Conservation (phyloP, 2,888 invertebrate species). For the Mechanitis messenoides region DNA sequence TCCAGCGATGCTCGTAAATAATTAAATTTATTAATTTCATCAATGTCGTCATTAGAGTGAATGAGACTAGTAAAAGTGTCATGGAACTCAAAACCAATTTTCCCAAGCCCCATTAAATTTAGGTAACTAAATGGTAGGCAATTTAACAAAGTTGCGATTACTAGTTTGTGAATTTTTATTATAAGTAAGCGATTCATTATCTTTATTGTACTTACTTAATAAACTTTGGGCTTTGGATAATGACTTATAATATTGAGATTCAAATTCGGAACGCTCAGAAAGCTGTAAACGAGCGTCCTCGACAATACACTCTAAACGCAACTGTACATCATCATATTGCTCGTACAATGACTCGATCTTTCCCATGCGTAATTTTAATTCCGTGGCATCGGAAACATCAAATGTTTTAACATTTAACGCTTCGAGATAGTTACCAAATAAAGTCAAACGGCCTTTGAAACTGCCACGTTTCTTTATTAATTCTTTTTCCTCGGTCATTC, state of each 20-base stretch:
- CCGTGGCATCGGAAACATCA: conserved; percentile 7
- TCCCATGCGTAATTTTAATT: conserved; percentile 27
- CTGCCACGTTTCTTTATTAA: too few species aligned
- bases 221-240: too few species aligned
- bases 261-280: too few species aligned
- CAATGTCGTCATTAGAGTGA: conserved; percentile 1
- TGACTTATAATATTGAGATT: too few species aligned
- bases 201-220: too few species aligned
- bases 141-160: conserved; percentile 10
- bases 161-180: not conserved
- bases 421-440: conserved; percentile 14
- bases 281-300: conserved; percentile 11
- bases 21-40: conserved; percentile 2
- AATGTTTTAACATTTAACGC: conserved; percentile 8
- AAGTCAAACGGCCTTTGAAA: conserved; percentile 20
- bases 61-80: conserved; percentile 20
- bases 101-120: conserved; percentile 26
- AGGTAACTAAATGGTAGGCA: conserved; percentile 2
- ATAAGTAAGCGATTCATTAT: not conserved
- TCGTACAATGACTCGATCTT: conserved; percentile 26
- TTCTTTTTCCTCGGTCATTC: too few species aligned
- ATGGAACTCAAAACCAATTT: conserved; percentile 26
- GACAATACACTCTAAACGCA: conserved; percentile 23
- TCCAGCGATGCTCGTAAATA: conserved; percentile 9
- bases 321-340: conserved; percentile 29